Conservation (phyloP, 2,113 vertebrate genomes). For the Dipodomys ordii region DNA sequence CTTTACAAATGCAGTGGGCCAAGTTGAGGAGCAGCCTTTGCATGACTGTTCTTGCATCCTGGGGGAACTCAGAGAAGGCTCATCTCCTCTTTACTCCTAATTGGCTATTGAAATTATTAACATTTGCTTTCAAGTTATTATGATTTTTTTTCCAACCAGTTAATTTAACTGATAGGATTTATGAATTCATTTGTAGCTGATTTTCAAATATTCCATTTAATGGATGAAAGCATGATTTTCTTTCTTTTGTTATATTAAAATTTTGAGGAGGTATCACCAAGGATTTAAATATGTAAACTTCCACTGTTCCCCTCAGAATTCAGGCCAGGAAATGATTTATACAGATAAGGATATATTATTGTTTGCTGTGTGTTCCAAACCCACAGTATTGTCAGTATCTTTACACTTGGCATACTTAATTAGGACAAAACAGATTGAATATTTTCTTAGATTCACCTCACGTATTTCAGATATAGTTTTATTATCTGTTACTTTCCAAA, state of each 20-base stretch:
- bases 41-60: too few species aligned
- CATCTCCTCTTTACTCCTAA: neutral
- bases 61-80: too few species aligned
- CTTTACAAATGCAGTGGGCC: too few species aligned
- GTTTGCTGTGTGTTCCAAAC: neutral
- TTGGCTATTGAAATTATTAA: conserved; percentile 25
- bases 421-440: neutral
- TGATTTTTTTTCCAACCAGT: conserved; percentile 28
- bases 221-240: neutral
- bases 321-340: neutral
- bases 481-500: neutral
- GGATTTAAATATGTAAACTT: neutral
- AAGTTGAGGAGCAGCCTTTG: too few species aligned
- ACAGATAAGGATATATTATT: neutral
- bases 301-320: neutral
- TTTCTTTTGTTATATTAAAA: neutral
- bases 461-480: neutral
- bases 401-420: neutral
- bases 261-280: neutral
- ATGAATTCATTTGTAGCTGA: neutral
- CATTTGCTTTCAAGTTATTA: conserved; percentile 34
- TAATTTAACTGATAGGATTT: neutral
- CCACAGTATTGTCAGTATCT: neutral
- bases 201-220: neutral
- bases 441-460: neutral